Evolutionary conservation across 1,140 invertebrate species (phyloP), one percentile per base, ranked within the genome.

Genomic region (Cyrtorhinus lividipennis): DNA sequence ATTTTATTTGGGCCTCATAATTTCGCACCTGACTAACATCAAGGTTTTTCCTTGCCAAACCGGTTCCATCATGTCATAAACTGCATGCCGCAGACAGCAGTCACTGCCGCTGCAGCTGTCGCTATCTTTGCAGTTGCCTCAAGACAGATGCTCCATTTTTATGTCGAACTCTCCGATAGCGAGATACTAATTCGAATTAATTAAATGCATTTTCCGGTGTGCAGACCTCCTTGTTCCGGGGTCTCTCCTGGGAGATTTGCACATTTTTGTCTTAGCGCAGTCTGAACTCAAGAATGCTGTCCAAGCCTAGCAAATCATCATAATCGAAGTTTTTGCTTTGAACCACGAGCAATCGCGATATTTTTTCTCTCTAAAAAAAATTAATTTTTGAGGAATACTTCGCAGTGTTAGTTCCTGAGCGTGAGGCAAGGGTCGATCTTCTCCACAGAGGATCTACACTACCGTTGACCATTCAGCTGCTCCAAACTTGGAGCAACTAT

Each of bases 31-130:
- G 71, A 56, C 69, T 72, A 63, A 69, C 64, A 65, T 70, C 66
- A 69, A 64, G 73, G 68, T 73, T 74, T 53, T 73, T 63, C 65
- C 72, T 73, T 64, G 71, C 72, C 71, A 73, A 73, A 53, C 48
- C 10, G 48, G 70, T 71, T 70, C 61, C 25, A 65, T 64, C 13
- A 46, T 71, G 46, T 68, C 72, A 62, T 68, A 64, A 64, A 53
- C 20, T 53, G 48, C 48, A 13, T 70, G 65, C n/a, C n/a, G n/a
- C n/a, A n/a, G n/a, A n/a, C n/a, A n/a, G n/a, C n/a, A n/a, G n/a
- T n/a, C n/a, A n/a, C n/a, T n/a, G n/a, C n/a, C n/a, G n/a, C n/a
- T n/a, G n/a, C n/a, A n/a, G n/a, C n/a, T n/a, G n/a, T n/a, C n/a
- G n/a, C n/a, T n/a, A n/a, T n/a, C n/a, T n/a, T n/a, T n/a, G 68